phyloP scores from a whole-genome alignment of 2,888 invertebrate species.

The Scaptomyza flava region DNA sequence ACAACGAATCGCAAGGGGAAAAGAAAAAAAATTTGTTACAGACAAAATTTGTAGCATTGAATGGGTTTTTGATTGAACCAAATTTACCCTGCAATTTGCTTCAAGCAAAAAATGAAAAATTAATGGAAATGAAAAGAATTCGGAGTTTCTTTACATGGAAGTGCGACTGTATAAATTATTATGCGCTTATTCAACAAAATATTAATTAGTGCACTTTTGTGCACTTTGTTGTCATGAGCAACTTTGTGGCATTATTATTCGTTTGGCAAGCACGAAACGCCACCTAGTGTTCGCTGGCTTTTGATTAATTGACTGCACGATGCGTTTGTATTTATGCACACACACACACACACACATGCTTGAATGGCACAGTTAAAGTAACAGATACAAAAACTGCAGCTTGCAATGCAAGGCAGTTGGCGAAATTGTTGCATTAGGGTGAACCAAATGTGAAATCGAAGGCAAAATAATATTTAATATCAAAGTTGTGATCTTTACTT shows the following conservation, averaged over 20 bases:
- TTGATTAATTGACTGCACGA: constrained; percentile 44
- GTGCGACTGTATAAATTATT: too few species aligned
- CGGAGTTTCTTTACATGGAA: too few species aligned
- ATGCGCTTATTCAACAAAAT: not conserved
- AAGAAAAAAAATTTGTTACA: too few species aligned
- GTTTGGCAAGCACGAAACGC: constrained; percentile 15
- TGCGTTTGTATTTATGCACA: constrained; percentile 9
- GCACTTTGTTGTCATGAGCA: constrained; percentile 3
- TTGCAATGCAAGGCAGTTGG: not conserved
- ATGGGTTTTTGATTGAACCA: too few species aligned
- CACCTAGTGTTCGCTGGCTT: constrained; percentile 11
- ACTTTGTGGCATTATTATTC: not conserved
- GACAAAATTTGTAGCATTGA: too few species aligned
- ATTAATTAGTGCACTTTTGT: not conserved
- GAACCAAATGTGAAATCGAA: constrained; percentile 2
- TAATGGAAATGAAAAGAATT: too few species aligned
- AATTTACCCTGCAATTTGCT: too few species aligned
- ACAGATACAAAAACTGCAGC: constrained; percentile 12
- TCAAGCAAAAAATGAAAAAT: too few species aligned
- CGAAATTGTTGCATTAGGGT: constrained; percentile 13
- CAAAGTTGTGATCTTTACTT: too few species aligned
- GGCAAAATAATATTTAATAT: too few species aligned
- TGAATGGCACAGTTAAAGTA: constrained; percentile 3
- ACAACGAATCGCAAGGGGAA: too few species aligned
- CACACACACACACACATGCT: not conserved